Conservation (phyloP, 2,113 vertebrate genomes). For the Psephotus haematonotus region DNA sequence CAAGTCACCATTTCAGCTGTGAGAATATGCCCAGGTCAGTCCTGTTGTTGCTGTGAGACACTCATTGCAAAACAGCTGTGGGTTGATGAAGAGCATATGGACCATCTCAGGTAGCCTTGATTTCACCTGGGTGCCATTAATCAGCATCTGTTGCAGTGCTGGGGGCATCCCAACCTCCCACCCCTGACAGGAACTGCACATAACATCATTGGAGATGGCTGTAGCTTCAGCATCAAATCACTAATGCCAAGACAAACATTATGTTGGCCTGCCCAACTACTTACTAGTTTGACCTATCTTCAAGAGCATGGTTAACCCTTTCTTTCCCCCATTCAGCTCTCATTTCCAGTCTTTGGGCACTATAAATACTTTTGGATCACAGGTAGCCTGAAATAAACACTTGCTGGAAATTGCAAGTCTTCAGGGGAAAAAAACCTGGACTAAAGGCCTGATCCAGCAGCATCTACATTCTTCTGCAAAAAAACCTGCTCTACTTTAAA, state of each 20-base stretch:
- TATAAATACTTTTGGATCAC: neutral
- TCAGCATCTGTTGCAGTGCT: constrained; percentile 1
- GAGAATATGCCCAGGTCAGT: neutral
- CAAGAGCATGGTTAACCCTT: neutral
- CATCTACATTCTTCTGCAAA: neutral
- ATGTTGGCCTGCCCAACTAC: neutral
- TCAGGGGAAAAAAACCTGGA: neutral
- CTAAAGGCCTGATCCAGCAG: neutral
- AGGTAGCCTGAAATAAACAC: neutral
- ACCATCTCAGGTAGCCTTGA: neutral
- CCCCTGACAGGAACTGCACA: neutral
- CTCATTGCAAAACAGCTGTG: neutral
- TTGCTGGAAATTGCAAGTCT: neutral
- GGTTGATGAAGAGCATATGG: constrained; percentile 38
- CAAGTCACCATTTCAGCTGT: neutral
- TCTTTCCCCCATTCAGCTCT: neutral
- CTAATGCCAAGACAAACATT: neutral
- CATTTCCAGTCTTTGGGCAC: neutral
- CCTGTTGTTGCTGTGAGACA: neutral
- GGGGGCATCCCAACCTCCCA: neutral
- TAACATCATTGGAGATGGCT: neutral
- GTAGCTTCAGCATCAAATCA: neutral
- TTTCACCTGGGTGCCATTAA: constrained; percentile 17
- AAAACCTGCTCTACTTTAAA: neutral
- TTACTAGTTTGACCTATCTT: neutral